phyloP scores from a whole-genome alignment of 2,113 vertebrate species.

The Nannobrachium achirus region DNA sequence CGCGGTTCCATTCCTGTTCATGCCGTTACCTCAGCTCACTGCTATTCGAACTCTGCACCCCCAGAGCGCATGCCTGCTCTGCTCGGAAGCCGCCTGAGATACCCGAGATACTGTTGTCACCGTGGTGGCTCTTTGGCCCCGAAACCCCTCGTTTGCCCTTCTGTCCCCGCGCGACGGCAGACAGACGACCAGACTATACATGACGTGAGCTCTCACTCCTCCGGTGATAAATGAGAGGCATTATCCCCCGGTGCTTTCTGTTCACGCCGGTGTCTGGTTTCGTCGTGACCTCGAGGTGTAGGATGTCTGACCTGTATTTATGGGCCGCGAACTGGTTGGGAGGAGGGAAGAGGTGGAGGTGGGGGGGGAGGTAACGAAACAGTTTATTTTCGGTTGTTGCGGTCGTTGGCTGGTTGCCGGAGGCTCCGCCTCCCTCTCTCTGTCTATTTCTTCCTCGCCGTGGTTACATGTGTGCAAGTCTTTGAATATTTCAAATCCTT shows the following conservation, averaged over 20 bases:
- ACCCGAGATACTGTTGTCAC: conserved; percentile 47
- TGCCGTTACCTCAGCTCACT: conserved; percentile 58
- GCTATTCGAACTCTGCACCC: conserved; percentile 54
- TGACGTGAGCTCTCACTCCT: background rate
- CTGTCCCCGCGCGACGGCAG: conserved; percentile 26
- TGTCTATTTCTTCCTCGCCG: conserved; percentile 32
- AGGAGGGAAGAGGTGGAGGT: too few relatives aligned
- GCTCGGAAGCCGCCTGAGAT: conserved; percentile 39
- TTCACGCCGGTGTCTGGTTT: conserved; percentile 44
- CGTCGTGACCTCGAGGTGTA: conserved; percentile 60
- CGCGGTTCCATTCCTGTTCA: background rate
- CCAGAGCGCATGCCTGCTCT: conserved; percentile 15
- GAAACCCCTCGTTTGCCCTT: conserved; percentile 9
- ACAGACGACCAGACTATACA: too few relatives aligned
- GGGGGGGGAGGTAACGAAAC: conserved; percentile 52
- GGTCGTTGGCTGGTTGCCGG: conserved; percentile 1
- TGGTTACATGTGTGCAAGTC: too few relatives aligned
- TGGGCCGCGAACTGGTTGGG: conserved; percentile 28
- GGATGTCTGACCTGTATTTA: conserved; percentile 72
- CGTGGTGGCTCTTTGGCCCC: conserved; percentile 19
- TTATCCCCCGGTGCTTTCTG: conserved; percentile 61
- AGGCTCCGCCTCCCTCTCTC: conserved; percentile 11
- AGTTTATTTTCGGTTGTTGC: conserved; percentile 76
- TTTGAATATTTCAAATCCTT: too few relatives aligned
- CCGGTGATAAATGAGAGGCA: conserved; percentile 53